These are phyloP conservation scores for Strigamia crassipes DNA, from an alignment of 2,888 invertebrate genomes.

Conservation along the genomic window DNA sequence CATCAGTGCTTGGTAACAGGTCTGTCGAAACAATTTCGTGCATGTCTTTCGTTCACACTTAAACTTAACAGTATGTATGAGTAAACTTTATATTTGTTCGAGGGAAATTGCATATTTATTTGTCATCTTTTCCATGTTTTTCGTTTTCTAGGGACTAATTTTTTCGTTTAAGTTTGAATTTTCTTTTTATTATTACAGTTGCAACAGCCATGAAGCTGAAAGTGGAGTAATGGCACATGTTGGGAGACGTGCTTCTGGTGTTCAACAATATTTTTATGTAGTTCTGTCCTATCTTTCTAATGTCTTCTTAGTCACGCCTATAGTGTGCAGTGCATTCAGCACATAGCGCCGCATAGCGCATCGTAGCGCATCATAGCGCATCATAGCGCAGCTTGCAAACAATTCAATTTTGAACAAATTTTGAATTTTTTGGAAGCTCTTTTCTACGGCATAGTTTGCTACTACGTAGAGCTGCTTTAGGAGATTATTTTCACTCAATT, in stretches of 20 bases:
- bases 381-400: background rate
- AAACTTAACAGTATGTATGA: background rate
- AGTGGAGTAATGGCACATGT: conserved; percentile 1
- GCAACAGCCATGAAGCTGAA: background rate
- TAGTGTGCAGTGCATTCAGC: background rate
- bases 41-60: background rate
- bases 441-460: background rate
- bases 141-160: background rate
- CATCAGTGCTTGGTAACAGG: conserved; percentile 12
- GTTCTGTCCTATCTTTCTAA: background rate
- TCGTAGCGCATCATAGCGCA: too few relatives aligned
- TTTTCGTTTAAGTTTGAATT: background rate
- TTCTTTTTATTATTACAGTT: background rate
- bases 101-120: background rate
- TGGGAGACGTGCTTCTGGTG: background rate
- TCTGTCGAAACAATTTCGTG: conserved; percentile 5
- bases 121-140: background rate
- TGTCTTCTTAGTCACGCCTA: background rate
- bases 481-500: background rate
- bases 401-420: background rate
- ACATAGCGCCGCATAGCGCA: background rate
- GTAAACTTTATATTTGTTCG: background rate
- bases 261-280: conserved; percentile 5
- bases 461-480: background rate
- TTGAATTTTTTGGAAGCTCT: background rate